A percentile compares a stretch with the other conserved stretches of the same genome.
Conservation (phyloP, 2,888 invertebrate genomes). For the Lasioglossum lativentre region DNA sequence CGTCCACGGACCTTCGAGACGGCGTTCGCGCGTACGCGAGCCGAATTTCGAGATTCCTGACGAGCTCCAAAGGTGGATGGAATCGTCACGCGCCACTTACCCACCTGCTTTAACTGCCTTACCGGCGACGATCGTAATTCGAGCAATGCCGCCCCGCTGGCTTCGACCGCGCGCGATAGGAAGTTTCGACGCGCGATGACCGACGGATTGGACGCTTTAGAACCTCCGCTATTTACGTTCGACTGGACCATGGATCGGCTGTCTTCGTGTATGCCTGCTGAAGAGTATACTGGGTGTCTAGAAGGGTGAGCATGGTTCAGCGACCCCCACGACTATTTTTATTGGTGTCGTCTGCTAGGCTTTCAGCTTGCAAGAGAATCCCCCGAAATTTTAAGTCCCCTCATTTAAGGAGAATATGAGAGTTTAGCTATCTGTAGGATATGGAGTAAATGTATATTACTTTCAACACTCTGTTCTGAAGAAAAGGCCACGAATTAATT, state of each 20-base stretch:
- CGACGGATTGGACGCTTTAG: slow-evolving; percentile 25
- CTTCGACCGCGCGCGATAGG: slow-evolving; percentile 32
- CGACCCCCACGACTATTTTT: no score
- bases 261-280: not conserved
- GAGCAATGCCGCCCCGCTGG: slow-evolving; percentile 51
- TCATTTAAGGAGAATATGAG: no score
- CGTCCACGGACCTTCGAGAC: slow-evolving; percentile 17
- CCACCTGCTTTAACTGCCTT: slow-evolving; percentile 55
- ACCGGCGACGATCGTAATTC: slow-evolving; percentile 64
- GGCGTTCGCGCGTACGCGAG: slow-evolving; percentile 41
- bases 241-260: not conserved
- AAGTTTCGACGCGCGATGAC: slow-evolving; percentile 49
- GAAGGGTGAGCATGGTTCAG: no score
- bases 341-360: no score
- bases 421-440: no score
- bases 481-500: no score
- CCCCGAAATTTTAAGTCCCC: no score
- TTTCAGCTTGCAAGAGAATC: no score
- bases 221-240: slow-evolving; percentile 46
- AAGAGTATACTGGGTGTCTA: not conserved
- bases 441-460: no score
- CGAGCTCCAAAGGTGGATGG: slow-evolving; percentile 40
- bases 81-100: slow-evolving; percentile 42
- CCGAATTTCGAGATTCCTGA: slow-evolving; percentile 65
- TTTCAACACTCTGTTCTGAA: no score